Evolutionary conservation across 2,113 vertebrate species (phyloP).

Genomic region (Neogobius melanostomus): DNA sequence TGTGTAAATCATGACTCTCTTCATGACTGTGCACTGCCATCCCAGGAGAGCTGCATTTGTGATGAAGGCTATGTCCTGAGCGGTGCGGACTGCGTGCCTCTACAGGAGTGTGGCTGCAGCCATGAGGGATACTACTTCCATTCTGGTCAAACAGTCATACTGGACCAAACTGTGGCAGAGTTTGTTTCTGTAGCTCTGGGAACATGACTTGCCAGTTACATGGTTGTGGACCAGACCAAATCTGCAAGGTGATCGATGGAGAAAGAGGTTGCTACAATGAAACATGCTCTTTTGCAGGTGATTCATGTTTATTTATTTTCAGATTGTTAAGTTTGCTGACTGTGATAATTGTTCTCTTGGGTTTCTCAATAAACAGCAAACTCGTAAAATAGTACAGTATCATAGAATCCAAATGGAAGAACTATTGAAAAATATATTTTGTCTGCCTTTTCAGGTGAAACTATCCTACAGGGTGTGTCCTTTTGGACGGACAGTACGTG

Average conservation of each 20-base stretch:
- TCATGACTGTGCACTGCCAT: conserved; percentile 49
- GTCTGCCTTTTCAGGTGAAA: conserved; percentile 36
- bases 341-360: too few relatives aligned
- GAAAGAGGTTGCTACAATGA: too few relatives aligned
- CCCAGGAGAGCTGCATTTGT: conserved; percentile 64
- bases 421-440: neutral
- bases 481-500: conserved; percentile 67
- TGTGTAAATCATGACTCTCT: conserved; percentile 58
- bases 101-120: conserved; percentile 64
- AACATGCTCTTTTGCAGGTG: too few relatives aligned
- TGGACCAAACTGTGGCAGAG: conserved; percentile 56
- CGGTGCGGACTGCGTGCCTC: conserved; percentile 49
- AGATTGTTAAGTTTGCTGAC: too few relatives aligned
- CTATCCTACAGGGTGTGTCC: conserved; percentile 34
- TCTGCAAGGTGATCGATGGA: too few relatives aligned
- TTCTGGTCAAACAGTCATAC: conserved; percentile 53
- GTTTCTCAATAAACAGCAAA: too few relatives aligned
- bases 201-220: conserved; percentile 1
- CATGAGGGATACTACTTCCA: conserved; percentile 60
- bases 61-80: conserved; percentile 64
- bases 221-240: conserved; percentile 36
- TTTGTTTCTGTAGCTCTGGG: conserved; percentile 48
- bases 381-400: neutral
- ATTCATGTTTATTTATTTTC: too few relatives aligned
- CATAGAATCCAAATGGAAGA: neutral